phyloP scores from a whole-genome alignment of 2,888 invertebrate genomes.

The Branchellion lobata region DNA sequence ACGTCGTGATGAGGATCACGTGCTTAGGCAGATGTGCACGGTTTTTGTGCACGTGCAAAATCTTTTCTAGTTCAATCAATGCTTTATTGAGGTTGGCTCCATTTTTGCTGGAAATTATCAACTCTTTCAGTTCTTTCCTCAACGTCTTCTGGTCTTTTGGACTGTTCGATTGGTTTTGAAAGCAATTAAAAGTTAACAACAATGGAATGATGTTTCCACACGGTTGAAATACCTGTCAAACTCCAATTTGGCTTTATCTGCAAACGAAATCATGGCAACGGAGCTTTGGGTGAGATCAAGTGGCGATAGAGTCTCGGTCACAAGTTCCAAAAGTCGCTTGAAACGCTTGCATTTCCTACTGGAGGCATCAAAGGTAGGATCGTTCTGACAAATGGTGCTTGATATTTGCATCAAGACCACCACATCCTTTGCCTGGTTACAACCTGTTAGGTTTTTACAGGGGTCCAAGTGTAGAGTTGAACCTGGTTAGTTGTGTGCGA shows the following conservation, averaged over 20 bases:
- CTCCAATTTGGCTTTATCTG: slow-evolving; percentile 11
- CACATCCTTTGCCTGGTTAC: slow-evolving; percentile 17
- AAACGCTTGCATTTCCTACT: neutral
- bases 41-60: neutral
- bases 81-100: slow-evolving; percentile 5
- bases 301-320: neutral
- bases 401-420: neutral
- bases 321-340: neutral
- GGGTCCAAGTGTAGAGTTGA: too few relatives aligned
- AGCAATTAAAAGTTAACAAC: neutral
- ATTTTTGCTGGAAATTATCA: neutral
- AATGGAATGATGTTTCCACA: neutral
- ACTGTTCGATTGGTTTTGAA: neutral
- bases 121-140: neutral
- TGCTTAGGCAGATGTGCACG: neutral
- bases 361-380: neutral
- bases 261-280: slow-evolving; percentile 1
- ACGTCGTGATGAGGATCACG: neutral
- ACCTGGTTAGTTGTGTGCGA: too few relatives aligned
- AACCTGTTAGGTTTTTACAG: neutral
- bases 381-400: neutral
- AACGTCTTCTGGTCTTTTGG: neutral
- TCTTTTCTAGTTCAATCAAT: neutral
- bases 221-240: neutral
- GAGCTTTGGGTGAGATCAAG: neutral